phyloP scores from a whole-genome alignment of 2,113 vertebrate species.

The Hippocampus comes region DNA sequence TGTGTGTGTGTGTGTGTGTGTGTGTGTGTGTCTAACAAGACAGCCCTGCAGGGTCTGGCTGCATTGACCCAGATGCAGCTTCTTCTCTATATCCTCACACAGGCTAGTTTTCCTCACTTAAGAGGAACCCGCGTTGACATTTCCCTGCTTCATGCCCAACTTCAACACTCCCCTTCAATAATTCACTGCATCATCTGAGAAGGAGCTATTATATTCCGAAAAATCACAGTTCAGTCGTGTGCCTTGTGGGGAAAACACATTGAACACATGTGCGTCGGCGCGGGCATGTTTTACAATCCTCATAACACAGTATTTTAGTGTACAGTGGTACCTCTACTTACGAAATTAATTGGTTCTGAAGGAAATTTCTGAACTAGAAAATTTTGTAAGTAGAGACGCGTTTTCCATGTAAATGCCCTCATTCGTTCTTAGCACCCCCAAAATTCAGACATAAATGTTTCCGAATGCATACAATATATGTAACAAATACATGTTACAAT shows the following conservation, averaged over 20 bases:
- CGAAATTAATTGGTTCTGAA: too few species aligned
- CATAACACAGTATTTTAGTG: background rate
- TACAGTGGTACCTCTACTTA: too few species aligned
- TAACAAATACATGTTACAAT: too few species aligned
- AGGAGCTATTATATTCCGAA: background rate
- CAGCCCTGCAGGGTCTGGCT: conserved; percentile 49
- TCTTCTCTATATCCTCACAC: conserved; percentile 28
- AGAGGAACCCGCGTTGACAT: conserved; percentile 20
- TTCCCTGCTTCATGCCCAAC: conserved; percentile 6
- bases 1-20: conserved; percentile 17
- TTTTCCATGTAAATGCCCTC: too few species aligned
- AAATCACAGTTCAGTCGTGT: background rate
- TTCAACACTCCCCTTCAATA: conserved; percentile 1
- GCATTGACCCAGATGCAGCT: conserved; percentile 57
- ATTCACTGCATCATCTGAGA: background rate
- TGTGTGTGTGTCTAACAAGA: conserved; percentile 58
- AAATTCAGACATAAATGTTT: too few species aligned
- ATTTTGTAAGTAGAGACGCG: too few species aligned
- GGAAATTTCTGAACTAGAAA: too few species aligned
- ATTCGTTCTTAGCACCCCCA: too few species aligned
- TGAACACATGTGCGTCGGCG: background rate
- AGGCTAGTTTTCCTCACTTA: conserved; percentile 31
- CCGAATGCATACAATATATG: too few species aligned
- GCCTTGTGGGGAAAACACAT: conserved; percentile 2
- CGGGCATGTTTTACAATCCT: background rate